Base-by-base conservation (phyloP, 2,113 vertebrate species). In the Athene noctua region DNA sequence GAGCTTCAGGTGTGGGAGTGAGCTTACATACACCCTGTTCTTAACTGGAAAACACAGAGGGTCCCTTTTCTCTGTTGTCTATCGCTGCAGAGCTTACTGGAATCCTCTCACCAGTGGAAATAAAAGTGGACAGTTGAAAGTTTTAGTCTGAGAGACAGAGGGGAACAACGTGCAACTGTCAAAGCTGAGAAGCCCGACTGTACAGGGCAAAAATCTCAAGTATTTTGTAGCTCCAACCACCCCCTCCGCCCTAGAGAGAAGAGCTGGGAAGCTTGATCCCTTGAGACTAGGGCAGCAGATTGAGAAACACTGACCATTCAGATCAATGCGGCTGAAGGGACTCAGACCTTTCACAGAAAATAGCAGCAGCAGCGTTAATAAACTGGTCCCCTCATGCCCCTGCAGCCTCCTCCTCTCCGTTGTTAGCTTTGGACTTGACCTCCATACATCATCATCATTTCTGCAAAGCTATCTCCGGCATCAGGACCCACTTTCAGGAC, bases 41-140 rank as follows among this genome's bases (percentile, higher is more conserved):
- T 23, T 7, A 23, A 7, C 65, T 73, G 25, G 36, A 14, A 46
- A 54, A 54, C 0, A 2, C 0, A 8, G 2, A 23, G 13, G 19
- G 11, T 29, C 23, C 22, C 15, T 36, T 27, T 46, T 32, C 29
- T 32, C 57, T 30, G 42, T 40, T 79, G 25, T 2, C 23, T 40
- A 2, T 5, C 30, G 40, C 66, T 34, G 29, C 46, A 30, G 80
- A 71, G 51, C 19, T 34, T 10, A 8, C 2, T 22, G 58, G 52
- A 30, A 62, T 10, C 62, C 4, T 1, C 21, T 3, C 5, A 2
- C 49, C 51, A 22, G 18, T 32, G 55, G 59, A 34, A 29, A 21
- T 5, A 8, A 36, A 36, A 27, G 63, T 2, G 13, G 19, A 5
- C 10, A n/a, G 34, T 1, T n/a, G 44, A 30, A 30, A 27, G 9